phyloP scores from a whole-genome alignment of 1,140 invertebrate species.

The Acyrthosiphon pisum region DNA sequence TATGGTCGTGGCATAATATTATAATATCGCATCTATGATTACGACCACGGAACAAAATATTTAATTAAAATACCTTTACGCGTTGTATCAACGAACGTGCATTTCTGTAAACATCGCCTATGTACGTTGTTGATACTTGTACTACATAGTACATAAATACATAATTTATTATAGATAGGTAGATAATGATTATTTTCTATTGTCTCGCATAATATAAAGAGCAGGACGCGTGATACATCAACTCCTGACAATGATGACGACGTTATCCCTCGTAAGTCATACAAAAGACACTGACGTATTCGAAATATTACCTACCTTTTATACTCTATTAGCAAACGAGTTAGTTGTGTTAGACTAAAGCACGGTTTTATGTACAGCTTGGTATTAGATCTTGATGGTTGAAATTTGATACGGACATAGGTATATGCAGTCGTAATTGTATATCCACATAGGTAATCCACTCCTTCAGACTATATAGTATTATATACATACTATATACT shows the following conservation, averaged over 20 bases:
- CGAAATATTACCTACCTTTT: neutral
- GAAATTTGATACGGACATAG: slow-evolving; percentile 1
- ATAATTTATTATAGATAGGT: neutral
- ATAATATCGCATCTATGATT: neutral
- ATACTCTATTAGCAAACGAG: neutral
- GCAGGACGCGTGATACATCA: neutral
- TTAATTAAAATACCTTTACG: slow-evolving; percentile 8
- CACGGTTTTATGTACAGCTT: neutral
- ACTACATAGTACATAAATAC: neutral
- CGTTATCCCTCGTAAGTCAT: neutral
- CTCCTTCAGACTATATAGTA: too few species aligned
- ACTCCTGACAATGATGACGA: neutral
- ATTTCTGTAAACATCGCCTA: neutral
- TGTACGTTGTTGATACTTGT: neutral
- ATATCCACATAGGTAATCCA: neutral
- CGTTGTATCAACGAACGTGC: neutral
- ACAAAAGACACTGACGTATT: neutral
- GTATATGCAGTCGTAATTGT: neutral
- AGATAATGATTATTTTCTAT: neutral
- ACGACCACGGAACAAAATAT: neutral
- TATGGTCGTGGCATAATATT: neutral
- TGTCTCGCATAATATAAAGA: neutral
- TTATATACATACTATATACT: neutral
- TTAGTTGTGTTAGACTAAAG: neutral
- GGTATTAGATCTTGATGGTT: neutral